Percentiles rank a stretch among this genome's conserved stretches.
Conservation (phyloP, 2,113 vertebrate genomes). For the Tachysurus fulvidraco region DNA sequence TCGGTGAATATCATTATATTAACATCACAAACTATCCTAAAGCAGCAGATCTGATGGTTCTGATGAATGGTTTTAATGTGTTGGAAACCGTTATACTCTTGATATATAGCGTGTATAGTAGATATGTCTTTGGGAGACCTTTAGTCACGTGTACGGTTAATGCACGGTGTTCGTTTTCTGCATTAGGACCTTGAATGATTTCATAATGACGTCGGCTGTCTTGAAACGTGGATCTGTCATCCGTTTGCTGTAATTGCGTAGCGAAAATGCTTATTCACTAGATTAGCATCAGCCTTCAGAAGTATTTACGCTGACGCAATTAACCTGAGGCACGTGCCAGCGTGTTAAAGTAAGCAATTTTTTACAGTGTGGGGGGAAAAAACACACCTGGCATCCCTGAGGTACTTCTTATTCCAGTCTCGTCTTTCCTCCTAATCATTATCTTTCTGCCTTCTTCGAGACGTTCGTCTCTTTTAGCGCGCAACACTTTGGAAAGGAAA, state of each 20-base stretch:
- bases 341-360: not conserved
- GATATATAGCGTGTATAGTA: not conserved
- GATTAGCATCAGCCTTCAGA: not conserved
- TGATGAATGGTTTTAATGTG: not conserved
- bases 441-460: conserved; percentile 19
- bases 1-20: not conserved
- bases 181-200: too few species aligned
- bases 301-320: not conserved
- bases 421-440: conserved; percentile 12
- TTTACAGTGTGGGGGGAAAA: not conserved
- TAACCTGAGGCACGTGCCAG: not conserved
- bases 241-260: not conserved
- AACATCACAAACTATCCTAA: not conserved
- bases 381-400: not conserved
- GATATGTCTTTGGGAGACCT: not conserved
- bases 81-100: not conserved
- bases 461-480: conserved; percentile 2
- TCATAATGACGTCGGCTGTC: too few species aligned
- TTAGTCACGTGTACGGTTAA: not conserved
- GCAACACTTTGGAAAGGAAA: not conserved
- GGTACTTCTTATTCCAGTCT: not conserved
- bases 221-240: not conserved
- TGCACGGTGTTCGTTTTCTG: too few species aligned
- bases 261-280: not conserved
- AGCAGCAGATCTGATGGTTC: not conserved